A percentile compares a stretch with the other conserved stretches of the same genome.
phyloP scores from a whole-genome alignment of 2,888 invertebrate genomes.

The Lepidonotus clava region DNA sequence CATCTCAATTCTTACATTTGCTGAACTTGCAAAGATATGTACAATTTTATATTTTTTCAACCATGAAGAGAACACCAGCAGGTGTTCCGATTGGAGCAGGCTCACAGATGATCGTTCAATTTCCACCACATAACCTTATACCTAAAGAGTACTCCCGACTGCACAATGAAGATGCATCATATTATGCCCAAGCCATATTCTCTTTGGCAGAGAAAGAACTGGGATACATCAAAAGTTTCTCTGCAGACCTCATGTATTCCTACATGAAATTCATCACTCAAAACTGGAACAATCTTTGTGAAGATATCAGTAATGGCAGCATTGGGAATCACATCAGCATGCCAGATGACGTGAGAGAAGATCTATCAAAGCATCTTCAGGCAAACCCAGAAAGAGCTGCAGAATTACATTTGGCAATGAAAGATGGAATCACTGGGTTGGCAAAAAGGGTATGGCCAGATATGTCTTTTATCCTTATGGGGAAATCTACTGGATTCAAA shows the following conservation, averaged over 20 bases:
- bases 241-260: neutral
- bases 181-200: constrained; percentile 26
- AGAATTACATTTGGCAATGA: neutral
- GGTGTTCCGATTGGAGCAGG: neutral
- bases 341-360: neutral
- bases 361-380: neutral
- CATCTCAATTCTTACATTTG: neutral
- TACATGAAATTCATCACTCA: neutral
- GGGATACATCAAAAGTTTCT: neutral
- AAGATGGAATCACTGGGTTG: neutral
- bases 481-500: neutral
- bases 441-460: constrained; percentile 31
- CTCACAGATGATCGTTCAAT: neutral
- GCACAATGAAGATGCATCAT: neutral
- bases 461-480: neutral
- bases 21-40: neutral
- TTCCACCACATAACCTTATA: neutral
- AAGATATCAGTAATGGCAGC: constrained; percentile 4
- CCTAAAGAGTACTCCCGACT: neutral
- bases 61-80: too few species aligned
- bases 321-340: neutral
- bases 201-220: constrained; percentile 20
- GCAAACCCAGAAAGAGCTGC: neutral
- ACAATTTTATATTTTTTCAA: neutral
- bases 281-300: neutral